These are phyloP conservation scores for Cordilura impudica DNA, from an alignment of 2,888 invertebrate species.

Conservation along the genomic window DNA sequence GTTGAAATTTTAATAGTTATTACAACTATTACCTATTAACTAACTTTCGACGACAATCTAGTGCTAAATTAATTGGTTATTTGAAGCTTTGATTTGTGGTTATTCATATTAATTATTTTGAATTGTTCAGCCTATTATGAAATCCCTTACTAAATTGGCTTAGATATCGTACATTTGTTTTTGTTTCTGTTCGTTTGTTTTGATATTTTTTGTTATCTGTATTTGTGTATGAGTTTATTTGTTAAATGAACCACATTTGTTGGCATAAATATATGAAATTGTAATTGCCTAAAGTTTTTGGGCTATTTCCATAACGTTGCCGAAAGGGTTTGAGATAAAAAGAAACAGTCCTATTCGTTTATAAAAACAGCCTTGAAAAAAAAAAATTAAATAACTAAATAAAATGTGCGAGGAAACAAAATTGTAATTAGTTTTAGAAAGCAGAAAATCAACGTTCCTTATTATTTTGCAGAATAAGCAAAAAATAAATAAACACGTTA, in stretches of 20 bases:
- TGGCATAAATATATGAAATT: slow-evolving; percentile 37
- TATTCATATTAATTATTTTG: too few species aligned
- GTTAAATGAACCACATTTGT: slow-evolving; percentile 46
- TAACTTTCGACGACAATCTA: too few species aligned
- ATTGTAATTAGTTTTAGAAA: slow-evolving; percentile 25
- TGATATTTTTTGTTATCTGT: background rate
- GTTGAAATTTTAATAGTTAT: too few species aligned
- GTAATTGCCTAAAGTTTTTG: slow-evolving; percentile 41
- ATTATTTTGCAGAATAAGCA: slow-evolving; percentile 12
- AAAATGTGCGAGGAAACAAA: slow-evolving; percentile 6
- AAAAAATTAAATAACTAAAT: background rate
- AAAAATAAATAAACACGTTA: slow-evolving; percentile 13
- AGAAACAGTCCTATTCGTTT: background rate
- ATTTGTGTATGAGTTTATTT: slow-evolving; percentile 3
- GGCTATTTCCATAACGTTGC: background rate
- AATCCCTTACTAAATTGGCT: background rate
- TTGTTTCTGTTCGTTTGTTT: background rate
- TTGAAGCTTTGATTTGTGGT: too few species aligned
- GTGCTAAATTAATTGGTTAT: too few species aligned
- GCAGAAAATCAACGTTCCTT: background rate
- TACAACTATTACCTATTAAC: too few species aligned
- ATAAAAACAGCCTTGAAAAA: background rate
- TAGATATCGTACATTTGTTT: background rate
- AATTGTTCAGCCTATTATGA: too few species aligned
- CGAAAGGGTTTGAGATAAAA: slow-evolving; percentile 11